These are phyloP conservation scores for Apodemus speciosus DNA, from an alignment of 2,113 vertebrate genomes.

Conservation along the genomic window DNA sequence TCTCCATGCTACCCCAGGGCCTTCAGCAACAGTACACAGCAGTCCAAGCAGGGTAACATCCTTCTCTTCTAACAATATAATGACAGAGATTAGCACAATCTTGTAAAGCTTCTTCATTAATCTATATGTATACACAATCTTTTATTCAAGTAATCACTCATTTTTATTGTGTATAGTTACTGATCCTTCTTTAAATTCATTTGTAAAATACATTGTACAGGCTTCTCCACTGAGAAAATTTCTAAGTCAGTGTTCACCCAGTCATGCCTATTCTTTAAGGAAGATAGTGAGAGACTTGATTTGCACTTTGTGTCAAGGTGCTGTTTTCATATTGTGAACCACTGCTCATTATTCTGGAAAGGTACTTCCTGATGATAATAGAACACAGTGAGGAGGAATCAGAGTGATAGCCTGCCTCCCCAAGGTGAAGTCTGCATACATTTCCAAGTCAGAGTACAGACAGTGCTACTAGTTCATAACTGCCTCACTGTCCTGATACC, in stretches of 20 bases:
- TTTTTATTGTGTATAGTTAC: neutral
- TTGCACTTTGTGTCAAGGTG: neutral
- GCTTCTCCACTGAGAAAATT: neutral
- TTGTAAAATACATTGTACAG: neutral
- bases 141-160: neutral
- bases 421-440: neutral
- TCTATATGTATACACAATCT: neutral
- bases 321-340: neutral
- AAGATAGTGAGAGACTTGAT: neutral
- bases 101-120: neutral
- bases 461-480: neutral
- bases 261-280: too few relatives aligned
- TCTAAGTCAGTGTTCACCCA: neutral
- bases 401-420: neutral
- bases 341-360: neutral
- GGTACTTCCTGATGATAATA: neutral
- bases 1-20: too few relatives aligned
- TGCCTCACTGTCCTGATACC: neutral
- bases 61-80: neutral
- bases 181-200: neutral
- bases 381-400: neutral
- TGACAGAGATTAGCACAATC: neutral
- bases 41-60: neutral
- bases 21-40: neutral
- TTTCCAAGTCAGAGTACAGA: neutral